phyloP scores from a whole-genome alignment of 35 echinoderm and acorn worm species.

The Lytechinus pictus region DNA sequence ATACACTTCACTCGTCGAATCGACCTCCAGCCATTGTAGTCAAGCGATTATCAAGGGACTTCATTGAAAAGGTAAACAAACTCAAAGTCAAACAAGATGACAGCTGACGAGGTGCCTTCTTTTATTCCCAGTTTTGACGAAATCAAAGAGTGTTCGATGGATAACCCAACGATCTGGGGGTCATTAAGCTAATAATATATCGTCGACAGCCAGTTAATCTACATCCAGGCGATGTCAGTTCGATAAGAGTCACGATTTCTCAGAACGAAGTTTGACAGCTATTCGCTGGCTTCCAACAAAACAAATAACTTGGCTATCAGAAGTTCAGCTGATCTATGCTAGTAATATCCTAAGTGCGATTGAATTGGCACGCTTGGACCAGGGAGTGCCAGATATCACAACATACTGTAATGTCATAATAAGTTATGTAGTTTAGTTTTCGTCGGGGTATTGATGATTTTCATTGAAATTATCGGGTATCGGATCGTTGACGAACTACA shows the following conservation, averaged over 20 bases:
- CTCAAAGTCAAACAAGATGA: not conserved
- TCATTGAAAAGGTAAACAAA: not conserved
- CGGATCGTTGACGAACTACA: too few species aligned
- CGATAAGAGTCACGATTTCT: not conserved
- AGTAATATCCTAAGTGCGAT: not conserved
- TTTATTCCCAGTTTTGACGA: not conserved
- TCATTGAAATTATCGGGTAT: too few species aligned
- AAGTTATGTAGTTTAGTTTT: too few species aligned
- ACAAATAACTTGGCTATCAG: too few species aligned
- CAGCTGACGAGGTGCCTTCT: conserved; percentile 5
- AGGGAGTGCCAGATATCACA: not conserved
- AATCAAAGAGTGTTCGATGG: not conserved
- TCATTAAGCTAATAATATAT: not conserved
- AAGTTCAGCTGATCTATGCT: not conserved
- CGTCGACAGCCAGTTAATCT: not conserved
- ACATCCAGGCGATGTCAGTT: not conserved
- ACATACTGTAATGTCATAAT: not conserved
- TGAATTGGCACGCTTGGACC: not conserved
- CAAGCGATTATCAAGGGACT: not conserved
- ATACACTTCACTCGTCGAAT: not conserved
- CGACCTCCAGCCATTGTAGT: not conserved
- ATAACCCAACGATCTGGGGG: not conserved
- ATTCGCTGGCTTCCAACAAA: not conserved
- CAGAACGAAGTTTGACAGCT: not conserved
- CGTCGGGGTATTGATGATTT: too few species aligned